Evolutionary conservation across 2,113 vertebrate species (phyloP).

Genomic region (Osmerus mordax): DNA sequence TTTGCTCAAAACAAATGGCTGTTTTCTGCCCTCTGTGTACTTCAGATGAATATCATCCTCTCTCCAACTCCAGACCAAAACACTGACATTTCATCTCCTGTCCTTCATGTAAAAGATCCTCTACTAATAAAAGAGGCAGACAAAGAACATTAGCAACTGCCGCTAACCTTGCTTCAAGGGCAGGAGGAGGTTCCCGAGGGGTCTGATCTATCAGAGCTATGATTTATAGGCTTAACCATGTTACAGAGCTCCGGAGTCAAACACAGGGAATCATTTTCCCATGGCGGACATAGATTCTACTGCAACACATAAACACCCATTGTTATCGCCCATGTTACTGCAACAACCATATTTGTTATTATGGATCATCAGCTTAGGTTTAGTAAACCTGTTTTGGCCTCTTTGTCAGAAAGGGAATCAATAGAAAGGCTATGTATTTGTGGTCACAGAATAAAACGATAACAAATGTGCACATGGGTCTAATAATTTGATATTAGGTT

Average conservation of each 20-base stretch:
- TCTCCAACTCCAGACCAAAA: too few species aligned
- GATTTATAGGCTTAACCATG: slow-evolving; percentile 58
- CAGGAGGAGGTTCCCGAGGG: slow-evolving; percentile 52
- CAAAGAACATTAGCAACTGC: too few species aligned
- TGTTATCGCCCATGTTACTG: neutral
- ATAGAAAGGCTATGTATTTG: too few species aligned
- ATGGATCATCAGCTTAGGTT: slow-evolving; percentile 10
- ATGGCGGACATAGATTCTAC: neutral
- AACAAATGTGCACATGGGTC: too few species aligned
- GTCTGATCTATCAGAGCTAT: slow-evolving; percentile 52
- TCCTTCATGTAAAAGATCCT: slow-evolving; percentile 52
- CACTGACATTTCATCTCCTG: neutral
- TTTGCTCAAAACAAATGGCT: too few species aligned
- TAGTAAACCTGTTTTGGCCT: neutral
- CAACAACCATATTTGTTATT: slow-evolving; percentile 27
- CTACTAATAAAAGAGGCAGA: too few species aligned
- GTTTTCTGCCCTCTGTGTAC: too few species aligned
- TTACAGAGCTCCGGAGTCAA: slow-evolving; percentile 12
- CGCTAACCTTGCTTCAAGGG: slow-evolving; percentile 47
- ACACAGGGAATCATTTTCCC: neutral
- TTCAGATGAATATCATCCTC: too few species aligned
- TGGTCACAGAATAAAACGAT: too few species aligned
- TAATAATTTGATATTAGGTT: too few species aligned
- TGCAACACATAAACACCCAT: slow-evolving; percentile 4
- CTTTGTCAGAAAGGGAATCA: too few species aligned